Percentiles rank a stretch among this genome's conserved stretches.
Conservation (phyloP, 2,888 invertebrate genomes). For the Polydrusus pterygomalis region DNA sequence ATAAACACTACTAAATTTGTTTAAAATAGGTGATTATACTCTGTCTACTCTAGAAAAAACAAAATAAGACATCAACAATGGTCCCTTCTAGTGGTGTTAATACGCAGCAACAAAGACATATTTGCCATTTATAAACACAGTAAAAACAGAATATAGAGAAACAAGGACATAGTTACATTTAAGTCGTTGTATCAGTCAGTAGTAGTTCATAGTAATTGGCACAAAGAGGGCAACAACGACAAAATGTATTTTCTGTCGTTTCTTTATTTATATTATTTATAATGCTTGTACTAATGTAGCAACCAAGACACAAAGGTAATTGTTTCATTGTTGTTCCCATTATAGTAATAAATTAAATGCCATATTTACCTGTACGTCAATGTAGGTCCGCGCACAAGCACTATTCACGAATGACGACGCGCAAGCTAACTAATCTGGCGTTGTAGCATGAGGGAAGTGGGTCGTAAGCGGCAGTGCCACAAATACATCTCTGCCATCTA, state of each 20-base stretch:
- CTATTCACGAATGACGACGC: neutral
- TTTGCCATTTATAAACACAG: neutral
- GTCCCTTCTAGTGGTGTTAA: neutral
- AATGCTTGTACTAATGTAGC: slow-evolving; percentile 8
- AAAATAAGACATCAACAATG: neutral
- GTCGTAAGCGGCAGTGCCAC: neutral
- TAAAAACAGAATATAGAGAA: neutral
- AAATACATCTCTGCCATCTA: slow-evolving; percentile 5
- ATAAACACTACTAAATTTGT: neutral
- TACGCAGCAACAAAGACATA: slow-evolving; percentile 14
- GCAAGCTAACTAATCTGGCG: slow-evolving; percentile 16
- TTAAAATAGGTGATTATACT: too few relatives aligned
- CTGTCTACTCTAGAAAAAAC: neutral
- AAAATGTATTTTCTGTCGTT: neutral
- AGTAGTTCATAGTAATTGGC: neutral
- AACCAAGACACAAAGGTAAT: slow-evolving; percentile 13
- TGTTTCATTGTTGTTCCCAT: slow-evolving; percentile 6
- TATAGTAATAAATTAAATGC: slow-evolving; percentile 13
- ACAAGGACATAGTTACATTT: slow-evolving; percentile 12
- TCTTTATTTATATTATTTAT: neutral
- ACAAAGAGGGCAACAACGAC: slow-evolving; percentile 1
- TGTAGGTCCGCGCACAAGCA: slow-evolving; percentile 4
- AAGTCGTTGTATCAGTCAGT: neutral
- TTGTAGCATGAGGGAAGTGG: slow-evolving; percentile 1
- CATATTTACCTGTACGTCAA: slow-evolving; percentile 20